Evolutionary conservation across 2,113 vertebrate species (phyloP), one percentile per base, ranked within the genome.

Genomic region (Bostrychus sinensis): DNA sequence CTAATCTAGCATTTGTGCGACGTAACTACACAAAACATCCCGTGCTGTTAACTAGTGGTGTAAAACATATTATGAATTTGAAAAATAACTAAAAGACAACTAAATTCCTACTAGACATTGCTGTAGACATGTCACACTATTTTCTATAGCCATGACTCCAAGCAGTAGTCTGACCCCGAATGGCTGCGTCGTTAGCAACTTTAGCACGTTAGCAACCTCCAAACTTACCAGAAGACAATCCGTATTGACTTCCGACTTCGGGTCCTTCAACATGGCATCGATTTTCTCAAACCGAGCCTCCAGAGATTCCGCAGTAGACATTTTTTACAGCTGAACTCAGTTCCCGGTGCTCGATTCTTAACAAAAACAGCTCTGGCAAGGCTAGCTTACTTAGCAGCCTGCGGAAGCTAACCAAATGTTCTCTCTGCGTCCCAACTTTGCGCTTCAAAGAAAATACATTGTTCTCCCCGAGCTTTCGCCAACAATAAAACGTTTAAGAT

Each of bases 161-260:
- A 88, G 69, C 46, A 79, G 72, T 81, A 83, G 77, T 53, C 81
- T 68, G 84, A 85, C 51, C 80, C 79, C 68, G 70, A 77, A 73
- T 58, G 54, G 68, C 78, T 84, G 60, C 37, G 60, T 74, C 46
- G 71, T 45, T 79, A 76, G 74, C 70, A 39, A 64, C 30, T 26
- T 51, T 79, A 76, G 77, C 62, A 20, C 34, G 68, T 65, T 70
- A 74, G 56, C 65, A 26, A 36, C 56, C 56, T 56, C 68, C 39
- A 76, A 88, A 96, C 96, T 97, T 91, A 99, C 97, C 96, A 99
- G 91, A 82, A 99, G 90, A 71, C 97, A 98, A 91, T 99, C 97
- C 72, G 96, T 95, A 89, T 99, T 99, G 85, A 99, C 89, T 93
- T 98, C 97, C 38, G 96, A 99, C 77, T 96, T 96, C 70, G 97